Percentiles rank a stretch among this genome's conserved stretches.
Evolutionary conservation across 1,140 invertebrate species (phyloP).

Genomic region (Coptotermes formosanus): DNA sequence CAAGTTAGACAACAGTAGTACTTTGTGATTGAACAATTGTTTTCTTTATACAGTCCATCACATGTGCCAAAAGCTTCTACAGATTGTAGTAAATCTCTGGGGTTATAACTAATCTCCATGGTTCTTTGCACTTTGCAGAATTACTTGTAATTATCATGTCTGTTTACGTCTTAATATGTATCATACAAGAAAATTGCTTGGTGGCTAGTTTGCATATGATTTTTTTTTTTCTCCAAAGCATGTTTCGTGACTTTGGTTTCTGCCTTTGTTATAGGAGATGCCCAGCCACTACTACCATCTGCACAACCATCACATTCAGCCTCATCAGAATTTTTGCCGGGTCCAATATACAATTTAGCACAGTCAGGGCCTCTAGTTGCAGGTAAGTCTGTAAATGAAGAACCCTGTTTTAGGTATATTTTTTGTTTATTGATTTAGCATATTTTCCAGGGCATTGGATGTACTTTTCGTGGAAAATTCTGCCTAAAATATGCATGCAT

Average conservation of each 20-base stretch:
- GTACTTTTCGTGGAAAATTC: too few species aligned
- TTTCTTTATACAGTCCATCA: too few species aligned
- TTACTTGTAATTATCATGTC: background rate
- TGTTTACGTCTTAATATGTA: background rate
- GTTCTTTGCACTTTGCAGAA: background rate
- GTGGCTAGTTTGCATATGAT: background rate
- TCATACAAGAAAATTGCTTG: slow-evolving; percentile 16
- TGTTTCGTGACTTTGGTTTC: slow-evolving; percentile 6
- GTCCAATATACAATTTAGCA: slow-evolving; percentile 74
- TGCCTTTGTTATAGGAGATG: slow-evolving; percentile 28
- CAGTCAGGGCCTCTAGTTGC: slow-evolving; percentile 84
- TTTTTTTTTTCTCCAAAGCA: background rate
- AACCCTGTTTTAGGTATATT: too few species aligned
- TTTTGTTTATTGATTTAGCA: too few species aligned
- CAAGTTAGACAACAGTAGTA: too few species aligned
- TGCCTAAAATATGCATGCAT: too few species aligned
- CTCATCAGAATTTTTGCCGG: slow-evolving; percentile 38
- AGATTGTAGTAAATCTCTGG: background rate
- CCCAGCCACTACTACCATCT: background rate
- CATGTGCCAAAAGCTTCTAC: background rate
- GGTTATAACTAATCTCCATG: background rate
- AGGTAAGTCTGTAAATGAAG: slow-evolving; percentile 24
- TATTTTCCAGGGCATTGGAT: too few species aligned
- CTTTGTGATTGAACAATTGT: too few species aligned
- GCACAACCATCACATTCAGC: background rate